These are phyloP conservation scores for Aphelenchoides besseyi DNA, from an alignment of 1,140 invertebrate genomes.

Conservation along the genomic window DNA sequence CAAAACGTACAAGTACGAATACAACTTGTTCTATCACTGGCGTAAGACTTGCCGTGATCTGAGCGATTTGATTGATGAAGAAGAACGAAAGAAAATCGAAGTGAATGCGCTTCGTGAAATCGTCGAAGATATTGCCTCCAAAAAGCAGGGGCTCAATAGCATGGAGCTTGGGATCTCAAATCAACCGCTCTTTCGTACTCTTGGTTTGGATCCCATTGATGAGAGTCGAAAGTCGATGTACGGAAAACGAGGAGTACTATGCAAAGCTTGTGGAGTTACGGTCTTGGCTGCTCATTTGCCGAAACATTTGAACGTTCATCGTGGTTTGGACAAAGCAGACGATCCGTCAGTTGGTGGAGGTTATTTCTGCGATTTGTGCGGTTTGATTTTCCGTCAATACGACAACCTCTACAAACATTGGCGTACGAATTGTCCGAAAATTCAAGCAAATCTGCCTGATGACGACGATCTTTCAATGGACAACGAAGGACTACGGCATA, in stretches of 20 bases:
- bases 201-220: not conserved
- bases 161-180: constrained; percentile 43
- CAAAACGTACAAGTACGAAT: constrained; percentile 61
- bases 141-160: constrained; percentile 46
- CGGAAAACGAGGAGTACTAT: constrained; percentile 21
- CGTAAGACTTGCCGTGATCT: constrained; percentile 56
- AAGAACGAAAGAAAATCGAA: constrained; percentile 40
- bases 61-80: constrained; percentile 29
- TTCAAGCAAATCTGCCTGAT: constrained; percentile 55
- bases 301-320: constrained; percentile 41
- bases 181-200: constrained; percentile 14
- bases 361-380: constrained; percentile 55
- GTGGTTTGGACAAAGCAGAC: constrained; percentile 37
- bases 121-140: constrained; percentile 57
- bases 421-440: constrained; percentile 50
- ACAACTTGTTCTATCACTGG: constrained; percentile 61
- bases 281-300: constrained; percentile 40
- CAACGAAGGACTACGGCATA: constrained; percentile 35
- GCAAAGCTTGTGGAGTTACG: constrained; percentile 42
- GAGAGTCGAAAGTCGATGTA: constrained; percentile 10
- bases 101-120: constrained; percentile 51
- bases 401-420: constrained; percentile 55
- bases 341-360: constrained; percentile 38
- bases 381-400: constrained; percentile 51
- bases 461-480: constrained; percentile 45